Percentiles rank a stretch among this genome's conserved stretches.
Conservation (phyloP, 2,113 vertebrate genomes). For the Calyptomena viridis region DNA sequence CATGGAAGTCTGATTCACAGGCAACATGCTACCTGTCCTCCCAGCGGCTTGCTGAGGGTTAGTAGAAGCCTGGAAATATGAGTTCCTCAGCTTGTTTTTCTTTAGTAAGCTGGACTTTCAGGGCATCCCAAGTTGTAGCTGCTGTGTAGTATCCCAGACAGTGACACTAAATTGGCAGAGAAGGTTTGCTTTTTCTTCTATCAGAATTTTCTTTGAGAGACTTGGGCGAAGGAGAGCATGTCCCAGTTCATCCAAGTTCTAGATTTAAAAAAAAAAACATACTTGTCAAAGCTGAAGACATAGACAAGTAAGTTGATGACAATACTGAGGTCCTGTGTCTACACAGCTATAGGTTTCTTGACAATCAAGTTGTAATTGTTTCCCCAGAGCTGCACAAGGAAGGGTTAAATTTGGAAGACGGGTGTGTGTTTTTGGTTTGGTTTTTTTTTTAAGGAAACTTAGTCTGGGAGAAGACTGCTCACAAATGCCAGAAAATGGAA, state of each 20-base stretch:
- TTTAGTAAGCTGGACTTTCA: background rate
- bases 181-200: background rate
- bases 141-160: background rate
- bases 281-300: background rate
- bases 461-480: background rate
- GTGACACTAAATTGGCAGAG: background rate
- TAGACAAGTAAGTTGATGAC: background rate
- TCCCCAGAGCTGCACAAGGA: background rate
- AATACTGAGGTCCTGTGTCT: background rate
- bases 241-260: background rate
- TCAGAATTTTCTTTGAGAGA: background rate
- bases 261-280: background rate
- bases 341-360: background rate
- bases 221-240: background rate
- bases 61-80: background rate
- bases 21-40: background rate
- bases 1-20: background rate
- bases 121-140: background rate
- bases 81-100: background rate
- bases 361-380: background rate
- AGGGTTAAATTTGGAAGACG: background rate
- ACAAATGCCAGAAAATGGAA: slow-evolving; percentile 29
- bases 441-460: background rate
- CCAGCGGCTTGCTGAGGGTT: background rate
- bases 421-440: background rate